These are phyloP conservation scores for Periophthalmodon schlosseri DNA, from an alignment of 2,113 vertebrate genomes.

Conservation along the genomic window DNA sequence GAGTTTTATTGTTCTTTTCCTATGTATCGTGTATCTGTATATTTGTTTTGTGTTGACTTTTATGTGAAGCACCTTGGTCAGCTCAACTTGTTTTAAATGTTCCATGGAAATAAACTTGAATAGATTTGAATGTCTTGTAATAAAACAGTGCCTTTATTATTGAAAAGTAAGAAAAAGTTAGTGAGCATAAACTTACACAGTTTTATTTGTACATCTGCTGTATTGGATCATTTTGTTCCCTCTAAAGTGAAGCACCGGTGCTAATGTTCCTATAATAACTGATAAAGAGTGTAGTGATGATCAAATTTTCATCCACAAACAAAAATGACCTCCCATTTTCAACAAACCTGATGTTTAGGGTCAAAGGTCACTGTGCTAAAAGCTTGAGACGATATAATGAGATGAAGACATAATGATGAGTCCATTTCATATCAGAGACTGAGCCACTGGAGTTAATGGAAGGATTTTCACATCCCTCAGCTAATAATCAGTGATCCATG, in stretches of 20 bases:
- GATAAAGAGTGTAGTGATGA: background rate
- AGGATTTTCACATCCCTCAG: background rate
- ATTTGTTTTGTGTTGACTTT: too few relatives aligned
- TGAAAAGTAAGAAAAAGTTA: too few relatives aligned
- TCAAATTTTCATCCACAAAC: background rate
- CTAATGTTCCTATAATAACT: background rate
- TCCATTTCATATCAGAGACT: background rate
- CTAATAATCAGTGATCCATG: background rate
- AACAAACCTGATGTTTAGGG: background rate
- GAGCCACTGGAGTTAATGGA: background rate
- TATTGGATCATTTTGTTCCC: background rate
- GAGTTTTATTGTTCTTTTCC: too few relatives aligned
- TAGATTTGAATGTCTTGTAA: too few relatives aligned
- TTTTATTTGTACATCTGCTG: too few relatives aligned
- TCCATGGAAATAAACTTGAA: too few relatives aligned
- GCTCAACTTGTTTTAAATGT: too few relatives aligned
- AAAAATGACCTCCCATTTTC: background rate
- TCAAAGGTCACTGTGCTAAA: background rate
- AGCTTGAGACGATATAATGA: background rate
- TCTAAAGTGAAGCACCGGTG: background rate
- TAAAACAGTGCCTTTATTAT: too few relatives aligned
- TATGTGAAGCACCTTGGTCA: too few relatives aligned
- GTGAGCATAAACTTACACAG: too few relatives aligned
- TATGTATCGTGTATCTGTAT: too few relatives aligned
- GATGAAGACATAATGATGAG: background rate